These are phyloP conservation scores for Troglohyphantes excavatus DNA, from an alignment of 2,888 invertebrate genomes.

Conservation along the genomic window DNA sequence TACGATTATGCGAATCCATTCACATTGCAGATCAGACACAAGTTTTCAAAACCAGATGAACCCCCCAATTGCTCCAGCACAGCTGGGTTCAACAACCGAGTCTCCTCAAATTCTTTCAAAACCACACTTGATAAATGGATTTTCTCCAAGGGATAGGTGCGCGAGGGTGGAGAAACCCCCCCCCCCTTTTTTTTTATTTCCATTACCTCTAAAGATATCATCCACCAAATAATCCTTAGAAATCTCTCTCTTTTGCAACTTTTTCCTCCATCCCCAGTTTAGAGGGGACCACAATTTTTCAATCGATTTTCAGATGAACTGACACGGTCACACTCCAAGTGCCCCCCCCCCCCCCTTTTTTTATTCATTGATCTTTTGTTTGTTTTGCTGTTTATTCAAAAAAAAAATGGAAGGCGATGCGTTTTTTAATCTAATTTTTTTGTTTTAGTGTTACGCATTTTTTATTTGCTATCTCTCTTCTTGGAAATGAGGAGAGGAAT, in stretches of 20 bases:
- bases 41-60: slow-evolving; percentile 44
- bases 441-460: too few relatives aligned
- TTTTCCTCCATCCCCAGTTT: background rate
- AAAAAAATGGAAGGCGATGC: background rate
- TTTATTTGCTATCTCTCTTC: background rate
- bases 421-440: slow-evolving; percentile 6
- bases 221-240: slow-evolving; percentile 39
- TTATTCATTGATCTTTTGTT: slow-evolving; percentile 26
- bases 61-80: slow-evolving; percentile 43
- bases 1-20: slow-evolving; percentile 16
- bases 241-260: background rate
- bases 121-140: slow-evolving; percentile 43
- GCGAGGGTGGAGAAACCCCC: background rate
- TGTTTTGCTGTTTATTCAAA: slow-evolving; percentile 29
- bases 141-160: background rate
- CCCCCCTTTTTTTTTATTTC: slow-evolving; percentile 9
- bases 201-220: slow-evolving; percentile 8
- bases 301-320: slow-evolving; percentile 50
- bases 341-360: background rate
- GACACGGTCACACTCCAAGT: slow-evolving; percentile 44
- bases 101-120: slow-evolving; percentile 11
- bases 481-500: background rate
- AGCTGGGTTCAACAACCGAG: slow-evolving; percentile 58
- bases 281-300: slow-evolving; percentile 7
- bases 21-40: slow-evolving; percentile 28